A percentile compares a stretch with the other conserved stretches of the same genome.
Evolutionary conservation across 2,888 invertebrate species (phyloP).

Genomic region (Cryptophagus acutangulus): DNA sequence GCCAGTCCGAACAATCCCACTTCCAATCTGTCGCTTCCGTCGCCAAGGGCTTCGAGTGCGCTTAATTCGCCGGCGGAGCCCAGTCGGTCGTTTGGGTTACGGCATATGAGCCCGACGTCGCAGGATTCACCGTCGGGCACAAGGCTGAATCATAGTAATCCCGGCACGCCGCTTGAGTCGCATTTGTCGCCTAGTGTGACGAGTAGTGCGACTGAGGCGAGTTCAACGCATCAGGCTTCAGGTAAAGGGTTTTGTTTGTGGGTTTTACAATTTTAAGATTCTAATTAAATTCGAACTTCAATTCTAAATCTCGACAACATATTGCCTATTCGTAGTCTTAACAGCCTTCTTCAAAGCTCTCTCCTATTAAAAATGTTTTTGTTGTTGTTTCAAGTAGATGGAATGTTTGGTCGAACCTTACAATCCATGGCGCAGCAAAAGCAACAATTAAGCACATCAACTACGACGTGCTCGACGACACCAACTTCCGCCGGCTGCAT

Average conservation of each 20-base stretch:
- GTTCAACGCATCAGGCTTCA: constrained; percentile 45
- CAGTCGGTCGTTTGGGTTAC: constrained; percentile 51
- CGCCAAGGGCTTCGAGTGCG: constrained; percentile 65
- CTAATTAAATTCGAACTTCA: too few species aligned
- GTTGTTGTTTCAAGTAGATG: constrained; percentile 51
- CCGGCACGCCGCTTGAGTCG: constrained; percentile 64
- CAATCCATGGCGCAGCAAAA: constrained; percentile 61
- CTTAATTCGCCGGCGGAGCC: constrained; percentile 66
- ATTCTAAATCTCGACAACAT: too few species aligned
- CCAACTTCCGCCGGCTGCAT: constrained; percentile 23
- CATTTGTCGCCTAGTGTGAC: constrained; percentile 57
- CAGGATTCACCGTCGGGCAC: constrained; percentile 56
- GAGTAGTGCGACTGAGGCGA: constrained; percentile 46
- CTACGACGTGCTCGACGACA: constrained; percentile 40
- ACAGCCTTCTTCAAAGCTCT: too few species aligned
- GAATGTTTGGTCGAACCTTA: constrained; percentile 60
- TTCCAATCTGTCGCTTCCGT: constrained; percentile 67
- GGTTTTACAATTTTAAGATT: too few species aligned
- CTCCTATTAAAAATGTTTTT: constrained; percentile 2
- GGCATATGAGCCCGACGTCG: constrained; percentile 57
- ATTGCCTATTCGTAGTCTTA: too few species aligned
- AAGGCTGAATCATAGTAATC: constrained; percentile 62
- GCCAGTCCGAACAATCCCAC: constrained; percentile 68
- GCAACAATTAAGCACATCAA: constrained; percentile 47
- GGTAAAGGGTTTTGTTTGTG: too few species aligned